phyloP scores from a whole-genome alignment of 2,888 invertebrate genomes.

The Galerucella calmariensis region DNA sequence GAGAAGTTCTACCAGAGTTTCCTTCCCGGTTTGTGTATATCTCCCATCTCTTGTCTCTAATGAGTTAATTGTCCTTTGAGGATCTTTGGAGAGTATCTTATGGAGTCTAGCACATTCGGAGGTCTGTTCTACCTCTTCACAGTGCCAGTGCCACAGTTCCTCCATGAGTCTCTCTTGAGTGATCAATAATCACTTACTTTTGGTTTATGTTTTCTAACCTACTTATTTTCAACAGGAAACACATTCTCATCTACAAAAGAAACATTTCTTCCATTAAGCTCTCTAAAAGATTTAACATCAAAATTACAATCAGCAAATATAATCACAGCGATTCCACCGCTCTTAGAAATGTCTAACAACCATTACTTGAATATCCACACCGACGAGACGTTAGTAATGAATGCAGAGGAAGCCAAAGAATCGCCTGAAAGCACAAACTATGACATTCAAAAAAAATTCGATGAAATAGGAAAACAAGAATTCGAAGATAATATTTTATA shows the following conservation, averaged over 20 bases:
- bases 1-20: too few species aligned
- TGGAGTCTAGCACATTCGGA: too few species aligned
- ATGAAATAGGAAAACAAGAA: slow-evolving; percentile 78
- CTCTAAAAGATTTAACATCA: slow-evolving; percentile 59
- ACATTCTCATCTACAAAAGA: slow-evolving; percentile 34
- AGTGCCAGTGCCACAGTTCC: too few species aligned
- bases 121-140: too few species aligned
- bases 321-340: slow-evolving; percentile 57
- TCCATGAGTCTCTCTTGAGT: too few species aligned
- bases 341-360: slow-evolving; percentile 50
- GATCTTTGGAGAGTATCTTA: too few species aligned
- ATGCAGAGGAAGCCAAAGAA: slow-evolving; percentile 82
- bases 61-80: too few species aligned
- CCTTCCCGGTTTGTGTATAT: too few species aligned
- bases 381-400: slow-evolving; percentile 66
- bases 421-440: slow-evolving; percentile 68
- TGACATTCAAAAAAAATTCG: slow-evolving; percentile 66
- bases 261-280: slow-evolving; percentile 50
- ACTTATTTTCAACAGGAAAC: slow-evolving; percentile 18
- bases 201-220: neutral
- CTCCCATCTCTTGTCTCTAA: too few species aligned
- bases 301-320: slow-evolving; percentile 60
- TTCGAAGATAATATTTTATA: slow-evolving; percentile 77
- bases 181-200: too few species aligned
- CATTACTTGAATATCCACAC: slow-evolving; percentile 58